Conservation (phyloP, 2,797 vertebrate genomes). For the Numenius phaeopus region DNA sequence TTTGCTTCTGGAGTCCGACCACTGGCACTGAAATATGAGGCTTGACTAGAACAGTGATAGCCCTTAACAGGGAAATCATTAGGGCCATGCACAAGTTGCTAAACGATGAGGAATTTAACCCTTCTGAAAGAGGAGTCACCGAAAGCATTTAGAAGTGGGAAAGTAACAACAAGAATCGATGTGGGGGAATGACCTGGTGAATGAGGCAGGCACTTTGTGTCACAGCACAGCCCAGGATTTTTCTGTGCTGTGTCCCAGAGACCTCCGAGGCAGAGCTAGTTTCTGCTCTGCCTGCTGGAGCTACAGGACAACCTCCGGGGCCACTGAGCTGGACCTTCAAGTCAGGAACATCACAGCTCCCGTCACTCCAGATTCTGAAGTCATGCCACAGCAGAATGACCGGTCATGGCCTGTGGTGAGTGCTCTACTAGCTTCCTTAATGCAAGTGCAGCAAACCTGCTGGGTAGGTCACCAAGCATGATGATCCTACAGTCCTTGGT, state of each 20-base stretch:
- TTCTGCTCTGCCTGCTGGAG: not conserved
- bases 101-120: not conserved
- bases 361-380: not conserved
- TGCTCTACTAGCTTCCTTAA: not conserved
- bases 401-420: not conserved
- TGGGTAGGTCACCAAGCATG: not conserved
- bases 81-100: not conserved
- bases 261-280: not conserved
- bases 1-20: not conserved
- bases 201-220: not conserved
- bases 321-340: not conserved
- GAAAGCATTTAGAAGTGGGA: not conserved
- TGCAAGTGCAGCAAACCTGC: not conserved
- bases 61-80: not conserved
- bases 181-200: not conserved
- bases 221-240: not conserved
- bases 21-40: not conserved
- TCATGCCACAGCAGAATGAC: not conserved
- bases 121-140: not conserved
- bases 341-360: fast-evolving
- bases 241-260: not conserved
- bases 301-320: not conserved
- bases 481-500: not conserved
- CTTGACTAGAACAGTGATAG: not conserved
- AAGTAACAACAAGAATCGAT: not conserved